Conservation (phyloP, 2,888 invertebrate species). For the Macropis europaea region DNA sequence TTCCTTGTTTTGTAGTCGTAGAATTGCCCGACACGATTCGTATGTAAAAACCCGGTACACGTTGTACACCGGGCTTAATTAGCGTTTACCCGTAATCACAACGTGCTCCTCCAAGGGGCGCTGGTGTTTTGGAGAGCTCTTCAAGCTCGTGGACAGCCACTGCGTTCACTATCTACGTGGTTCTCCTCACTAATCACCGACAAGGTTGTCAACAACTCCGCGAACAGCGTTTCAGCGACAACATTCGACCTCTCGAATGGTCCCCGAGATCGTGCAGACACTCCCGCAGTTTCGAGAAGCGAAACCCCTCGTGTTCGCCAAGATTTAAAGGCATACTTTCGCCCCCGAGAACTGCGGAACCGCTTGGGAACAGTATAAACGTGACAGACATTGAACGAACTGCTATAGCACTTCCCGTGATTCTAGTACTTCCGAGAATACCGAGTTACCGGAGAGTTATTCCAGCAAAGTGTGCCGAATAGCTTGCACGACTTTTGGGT, state of each 20-base stretch:
- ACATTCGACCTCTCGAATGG: conserved; percentile 5
- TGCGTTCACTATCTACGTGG: neutral
- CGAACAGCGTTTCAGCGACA: conserved; percentile 16
- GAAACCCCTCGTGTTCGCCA: neutral
- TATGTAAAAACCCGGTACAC: too few species aligned
- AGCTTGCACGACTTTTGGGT: too few species aligned
- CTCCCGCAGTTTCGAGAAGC: conserved; percentile 14
- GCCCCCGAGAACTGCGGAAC: neutral
- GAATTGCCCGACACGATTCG: too few species aligned
- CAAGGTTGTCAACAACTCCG: conserved; percentile 15
- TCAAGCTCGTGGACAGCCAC: neutral
- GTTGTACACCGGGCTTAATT: conserved; percentile 9
- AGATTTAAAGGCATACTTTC: neutral
- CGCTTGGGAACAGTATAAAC: too few species aligned
- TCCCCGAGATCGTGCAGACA: conserved; percentile 8
- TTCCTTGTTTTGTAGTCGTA: too few species aligned
- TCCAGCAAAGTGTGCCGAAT: too few species aligned
- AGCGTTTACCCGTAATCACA: conserved; percentile 2
- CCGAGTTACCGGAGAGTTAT: too few species aligned
- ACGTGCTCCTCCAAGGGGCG: conserved; percentile 13
- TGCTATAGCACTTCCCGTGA: neutral
- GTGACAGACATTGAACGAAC: neutral
- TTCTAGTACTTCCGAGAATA: too few species aligned
- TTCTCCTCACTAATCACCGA: conserved; percentile 36
- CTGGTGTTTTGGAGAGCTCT: conserved; percentile 5